phyloP scores from a whole-genome alignment of 2,113 vertebrate species.

The Prolemur simus region DNA sequence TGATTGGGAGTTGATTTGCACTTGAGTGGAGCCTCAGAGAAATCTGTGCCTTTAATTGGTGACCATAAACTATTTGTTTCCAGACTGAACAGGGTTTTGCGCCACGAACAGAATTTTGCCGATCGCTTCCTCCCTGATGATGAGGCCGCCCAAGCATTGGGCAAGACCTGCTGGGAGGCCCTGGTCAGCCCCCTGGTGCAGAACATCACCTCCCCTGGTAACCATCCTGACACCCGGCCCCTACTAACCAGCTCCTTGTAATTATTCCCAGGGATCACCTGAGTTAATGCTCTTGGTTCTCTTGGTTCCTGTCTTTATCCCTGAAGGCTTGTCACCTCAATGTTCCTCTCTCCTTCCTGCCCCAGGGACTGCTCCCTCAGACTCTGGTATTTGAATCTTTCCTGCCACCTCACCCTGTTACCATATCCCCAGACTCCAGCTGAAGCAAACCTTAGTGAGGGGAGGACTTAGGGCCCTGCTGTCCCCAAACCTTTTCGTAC shows the following conservation, averaged over 20 bases:
- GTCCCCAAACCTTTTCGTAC: neutral
- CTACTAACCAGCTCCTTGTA: neutral
- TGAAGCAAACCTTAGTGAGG: neutral
- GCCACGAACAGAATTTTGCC: constrained; percentile 94
- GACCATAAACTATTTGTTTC: neutral
- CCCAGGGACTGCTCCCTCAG: constrained; percentile 31
- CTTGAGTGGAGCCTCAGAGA: neutral
- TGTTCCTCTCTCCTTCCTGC: constrained; percentile 32
- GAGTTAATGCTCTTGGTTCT: constrained; percentile 16
- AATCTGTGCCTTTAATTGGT: neutral
- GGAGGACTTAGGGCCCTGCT: neutral
- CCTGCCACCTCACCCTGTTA: neutral
- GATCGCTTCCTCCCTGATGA: constrained; percentile 92
- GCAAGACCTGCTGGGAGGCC: constrained; percentile 96
- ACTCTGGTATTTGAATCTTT: neutral
- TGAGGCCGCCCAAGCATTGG: constrained; percentile 91
- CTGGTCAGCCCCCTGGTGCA: constrained; percentile 92
- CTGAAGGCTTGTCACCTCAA: constrained; percentile 9
- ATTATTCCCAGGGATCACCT: neutral
- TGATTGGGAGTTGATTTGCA: neutral
- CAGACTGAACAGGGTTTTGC: constrained; percentile 92
- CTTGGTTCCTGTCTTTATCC: constrained; percentile 43
- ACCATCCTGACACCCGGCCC: neutral
- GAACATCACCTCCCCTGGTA: constrained; percentile 92
- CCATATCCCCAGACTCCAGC: neutral